These are phyloP conservation scores for Hyles vespertilio DNA, from an alignment of 1,140 invertebrate genomes.

Conservation along the genomic window DNA sequence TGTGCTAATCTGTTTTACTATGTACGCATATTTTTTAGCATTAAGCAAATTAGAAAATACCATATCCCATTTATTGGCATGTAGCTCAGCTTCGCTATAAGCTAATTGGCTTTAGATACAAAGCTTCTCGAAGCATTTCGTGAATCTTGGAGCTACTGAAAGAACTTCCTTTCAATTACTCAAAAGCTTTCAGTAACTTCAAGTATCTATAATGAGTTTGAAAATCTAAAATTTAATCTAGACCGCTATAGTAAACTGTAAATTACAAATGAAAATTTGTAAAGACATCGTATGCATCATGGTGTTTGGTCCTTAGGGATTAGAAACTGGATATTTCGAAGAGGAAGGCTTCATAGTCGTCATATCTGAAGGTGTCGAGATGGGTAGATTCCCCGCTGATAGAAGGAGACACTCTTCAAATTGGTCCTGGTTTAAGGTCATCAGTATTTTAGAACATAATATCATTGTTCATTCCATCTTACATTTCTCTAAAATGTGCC, in stretches of 20 bases:
- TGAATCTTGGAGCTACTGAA: no score
- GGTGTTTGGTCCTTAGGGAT: constrained; percentile 58
- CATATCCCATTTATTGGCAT: no score
- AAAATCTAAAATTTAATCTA: no score
- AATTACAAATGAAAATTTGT: background rate
- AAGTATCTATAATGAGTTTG: no score
- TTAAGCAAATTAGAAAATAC: no score
- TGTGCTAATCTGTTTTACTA: background rate
- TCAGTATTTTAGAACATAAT: constrained; percentile 48
- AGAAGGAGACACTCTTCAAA: constrained; percentile 76
- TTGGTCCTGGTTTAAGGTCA: constrained; percentile 83
- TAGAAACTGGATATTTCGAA: constrained; percentile 72
- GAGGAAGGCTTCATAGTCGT: constrained; percentile 73
- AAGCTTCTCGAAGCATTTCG: no score
- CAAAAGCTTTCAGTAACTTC: no score
- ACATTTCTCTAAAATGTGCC: constrained; percentile 32
- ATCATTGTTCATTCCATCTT: constrained; percentile 64
- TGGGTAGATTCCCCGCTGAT: constrained; percentile 77
- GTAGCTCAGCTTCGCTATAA: no score
- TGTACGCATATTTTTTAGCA: no score
- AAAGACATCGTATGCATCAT: constrained; percentile 51
- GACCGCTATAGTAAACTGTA: no score
- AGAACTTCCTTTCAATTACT: no score
- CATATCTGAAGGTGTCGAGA: constrained; percentile 77
- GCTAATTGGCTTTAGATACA: no score